Base-by-base conservation (phyloP, 2,888 invertebrate species). In the Pyrgus malvae region DNA sequence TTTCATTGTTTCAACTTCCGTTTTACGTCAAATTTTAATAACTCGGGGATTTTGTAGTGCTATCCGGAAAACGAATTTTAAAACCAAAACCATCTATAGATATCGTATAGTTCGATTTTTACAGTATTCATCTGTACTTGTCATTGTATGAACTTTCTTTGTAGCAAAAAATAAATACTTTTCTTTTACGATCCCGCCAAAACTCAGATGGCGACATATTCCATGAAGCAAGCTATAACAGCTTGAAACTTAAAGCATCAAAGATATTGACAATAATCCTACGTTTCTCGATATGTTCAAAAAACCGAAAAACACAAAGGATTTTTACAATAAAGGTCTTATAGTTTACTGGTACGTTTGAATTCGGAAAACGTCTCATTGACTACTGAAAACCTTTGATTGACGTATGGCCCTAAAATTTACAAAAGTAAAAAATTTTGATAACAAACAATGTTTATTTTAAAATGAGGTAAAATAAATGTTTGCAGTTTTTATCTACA, bases 381-480 rank as follows among this genome's bases (percentile, higher is more conserved):
- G 35, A 37, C 17, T 17, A 12, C 9, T 23, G 12, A 50, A 35
- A 51, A 51, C 35, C n/a, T 80, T 70, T 69, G 65, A 62, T 62
- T 85, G 85, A 83, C 84, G 70, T 68, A 25, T 16, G 72, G 74
- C 69, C 65, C 67, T 76, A 82, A 82, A 81, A 80, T 80, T 76
- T 78, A 75, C 77, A 83, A 83, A 83, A 83, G 77, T 78, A 72
- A 78, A 60, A 77, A 77, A 72, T 75, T 85, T 85, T 82, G 74
- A 76, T 82, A 80, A 69, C 70, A 74, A 75, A 71, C 72, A 82
- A 83, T 85, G 85, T 73, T 69, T 76, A 74, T 73, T 79, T 78
- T 70, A 64, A 80, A 78, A 76, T 80, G 82, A 85, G 80, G 81
- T 83, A 74, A 35, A 8, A 16, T 16, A 8, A 3, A n/a, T n/a